Percentiles rank a stretch among this genome's conserved stretches.
Evolutionary conservation across 2,797 vertebrate genomes (phyloP).

Genomic region (Siniperca scherzeri): DNA sequence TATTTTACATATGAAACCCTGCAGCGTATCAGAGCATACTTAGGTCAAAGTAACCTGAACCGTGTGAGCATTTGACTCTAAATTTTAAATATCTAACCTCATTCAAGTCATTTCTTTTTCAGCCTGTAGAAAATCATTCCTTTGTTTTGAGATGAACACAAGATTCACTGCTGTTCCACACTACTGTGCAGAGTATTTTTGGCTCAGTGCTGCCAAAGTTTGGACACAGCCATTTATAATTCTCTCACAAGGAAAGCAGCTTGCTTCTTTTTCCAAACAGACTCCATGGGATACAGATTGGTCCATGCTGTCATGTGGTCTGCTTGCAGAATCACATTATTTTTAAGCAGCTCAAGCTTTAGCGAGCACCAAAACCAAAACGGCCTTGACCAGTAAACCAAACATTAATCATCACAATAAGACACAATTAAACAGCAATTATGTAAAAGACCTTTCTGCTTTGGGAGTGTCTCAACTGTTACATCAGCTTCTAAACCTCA

Average conservation of each 20-base stretch:
- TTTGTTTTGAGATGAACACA: conserved; percentile 68
- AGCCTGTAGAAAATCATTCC: conserved; percentile 49
- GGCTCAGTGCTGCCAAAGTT: conserved; percentile 72
- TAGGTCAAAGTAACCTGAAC: conserved; percentile 59
- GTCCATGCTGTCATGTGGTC: conserved; percentile 55
- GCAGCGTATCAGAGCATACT: conserved; percentile 50
- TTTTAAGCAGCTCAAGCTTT: conserved; percentile 46
- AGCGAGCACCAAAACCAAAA: conserved; percentile 29
- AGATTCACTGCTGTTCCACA: conserved; percentile 57
- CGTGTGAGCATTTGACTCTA: conserved; percentile 44
- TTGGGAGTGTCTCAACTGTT: conserved; percentile 65
- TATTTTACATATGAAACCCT: conserved; percentile 60
- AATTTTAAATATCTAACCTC: conserved; percentile 51
- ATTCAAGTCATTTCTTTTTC: conserved; percentile 29
- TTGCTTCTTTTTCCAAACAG: conserved; percentile 64
- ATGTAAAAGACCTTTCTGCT: conserved; percentile 60
- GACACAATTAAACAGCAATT: conserved; percentile 72
- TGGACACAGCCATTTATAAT: conserved; percentile 75
- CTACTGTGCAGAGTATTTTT: conserved; percentile 68
- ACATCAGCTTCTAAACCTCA: conserved; percentile 62
- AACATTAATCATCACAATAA: conserved; percentile 66
- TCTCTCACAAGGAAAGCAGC: conserved; percentile 68
- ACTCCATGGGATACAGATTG: conserved; percentile 56
- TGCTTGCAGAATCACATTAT: conserved; percentile 35
- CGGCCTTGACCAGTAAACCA: conserved; percentile 42